Percentiles rank a stretch among this genome's conserved stretches.
Conservation (phyloP, 2,797 vertebrate species). For the Sebastes wilsoni region DNA sequence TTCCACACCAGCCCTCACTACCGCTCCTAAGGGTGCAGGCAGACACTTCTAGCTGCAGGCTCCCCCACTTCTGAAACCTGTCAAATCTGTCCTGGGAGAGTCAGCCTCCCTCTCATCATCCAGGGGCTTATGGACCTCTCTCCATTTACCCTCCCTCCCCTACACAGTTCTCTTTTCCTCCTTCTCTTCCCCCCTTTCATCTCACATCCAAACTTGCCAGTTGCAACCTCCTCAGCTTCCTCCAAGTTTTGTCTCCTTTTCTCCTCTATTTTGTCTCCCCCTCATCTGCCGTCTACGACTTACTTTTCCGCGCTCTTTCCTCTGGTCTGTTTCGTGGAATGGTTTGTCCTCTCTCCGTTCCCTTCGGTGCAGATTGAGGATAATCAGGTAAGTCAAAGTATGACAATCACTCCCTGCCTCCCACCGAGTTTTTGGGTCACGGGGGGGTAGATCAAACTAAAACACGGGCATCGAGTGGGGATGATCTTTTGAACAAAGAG, state of each 20-base stretch:
- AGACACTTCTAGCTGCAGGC: slow-evolving; percentile 86
- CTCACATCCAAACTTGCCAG: slow-evolving; percentile 80
- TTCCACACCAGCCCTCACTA: slow-evolving; percentile 78
- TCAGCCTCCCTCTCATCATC: slow-evolving; percentile 85
- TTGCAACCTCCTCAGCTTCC: slow-evolving; percentile 75
- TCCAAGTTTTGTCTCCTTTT: slow-evolving; percentile 78
- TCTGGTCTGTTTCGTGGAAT: slow-evolving; percentile 25
- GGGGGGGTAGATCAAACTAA: slow-evolving; percentile 49
- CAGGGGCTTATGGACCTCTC: slow-evolving; percentile 85
- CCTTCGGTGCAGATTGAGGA: slow-evolving; percentile 37
- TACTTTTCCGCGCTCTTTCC: slow-evolving; percentile 48
- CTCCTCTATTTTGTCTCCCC: slow-evolving; percentile 75
- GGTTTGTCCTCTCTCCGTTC: slow-evolving; percentile 44
- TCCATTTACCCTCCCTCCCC: slow-evolving; percentile 82
- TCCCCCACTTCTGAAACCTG: slow-evolving; percentile 88
- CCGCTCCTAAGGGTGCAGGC: slow-evolving; percentile 81
- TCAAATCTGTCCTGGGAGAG: slow-evolving; percentile 87
- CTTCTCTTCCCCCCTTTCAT: slow-evolving; percentile 75
- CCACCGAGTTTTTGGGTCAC: slow-evolving; percentile 52
- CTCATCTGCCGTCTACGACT: slow-evolving; percentile 54
- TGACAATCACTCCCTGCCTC: slow-evolving; percentile 55
- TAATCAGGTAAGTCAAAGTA: slow-evolving; percentile 69
- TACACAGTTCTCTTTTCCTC: slow-evolving; percentile 70
- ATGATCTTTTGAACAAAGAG: slow-evolving; percentile 49
- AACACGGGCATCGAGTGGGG: slow-evolving; percentile 34